These are phyloP conservation scores for Tetanocera ferruginea DNA, from an alignment of 2,888 invertebrate genomes.

Conservation along the genomic window DNA sequence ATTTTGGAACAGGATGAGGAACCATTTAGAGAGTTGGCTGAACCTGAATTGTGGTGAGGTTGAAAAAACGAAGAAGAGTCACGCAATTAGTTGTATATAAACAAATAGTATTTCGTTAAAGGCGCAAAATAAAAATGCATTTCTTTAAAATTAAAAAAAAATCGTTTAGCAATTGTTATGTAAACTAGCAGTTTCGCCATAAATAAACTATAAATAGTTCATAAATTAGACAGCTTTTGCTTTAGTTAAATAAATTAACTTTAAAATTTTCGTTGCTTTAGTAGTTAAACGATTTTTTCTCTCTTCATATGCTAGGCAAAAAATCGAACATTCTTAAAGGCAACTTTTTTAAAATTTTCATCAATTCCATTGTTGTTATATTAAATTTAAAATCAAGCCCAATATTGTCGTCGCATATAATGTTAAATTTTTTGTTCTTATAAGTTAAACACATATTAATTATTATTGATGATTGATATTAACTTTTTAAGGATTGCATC, in stretches of 20 bases:
- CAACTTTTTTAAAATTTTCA: background rate
- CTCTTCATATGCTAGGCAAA: too few relatives aligned
- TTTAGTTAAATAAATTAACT: background rate
- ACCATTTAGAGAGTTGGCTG: slow-evolving; percentile 69
- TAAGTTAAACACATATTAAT: background rate
- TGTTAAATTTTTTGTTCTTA: background rate
- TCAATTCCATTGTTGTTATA: background rate
- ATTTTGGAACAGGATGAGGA: slow-evolving; percentile 69
- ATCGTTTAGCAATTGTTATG: too few relatives aligned
- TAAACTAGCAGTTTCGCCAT: background rate
- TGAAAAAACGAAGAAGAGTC: slow-evolving; percentile 15
- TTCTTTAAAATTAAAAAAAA: background rate
- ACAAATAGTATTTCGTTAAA: background rate
- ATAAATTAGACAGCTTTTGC: too few relatives aligned
- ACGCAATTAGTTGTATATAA: background rate
- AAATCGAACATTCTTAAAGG: too few relatives aligned
- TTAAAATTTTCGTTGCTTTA: background rate
- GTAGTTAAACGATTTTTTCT: too few relatives aligned
- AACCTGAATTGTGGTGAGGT: slow-evolving; percentile 60
- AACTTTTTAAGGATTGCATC: slow-evolving; percentile 65
- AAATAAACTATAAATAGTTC: too few relatives aligned
- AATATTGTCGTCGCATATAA: too few relatives aligned
- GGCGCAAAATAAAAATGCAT: background rate
- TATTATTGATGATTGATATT: slow-evolving; percentile 55
- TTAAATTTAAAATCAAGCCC: too few relatives aligned